Base-by-base conservation (phyloP, 2,888 invertebrate species). In the Drosophila emarginata region DNA sequence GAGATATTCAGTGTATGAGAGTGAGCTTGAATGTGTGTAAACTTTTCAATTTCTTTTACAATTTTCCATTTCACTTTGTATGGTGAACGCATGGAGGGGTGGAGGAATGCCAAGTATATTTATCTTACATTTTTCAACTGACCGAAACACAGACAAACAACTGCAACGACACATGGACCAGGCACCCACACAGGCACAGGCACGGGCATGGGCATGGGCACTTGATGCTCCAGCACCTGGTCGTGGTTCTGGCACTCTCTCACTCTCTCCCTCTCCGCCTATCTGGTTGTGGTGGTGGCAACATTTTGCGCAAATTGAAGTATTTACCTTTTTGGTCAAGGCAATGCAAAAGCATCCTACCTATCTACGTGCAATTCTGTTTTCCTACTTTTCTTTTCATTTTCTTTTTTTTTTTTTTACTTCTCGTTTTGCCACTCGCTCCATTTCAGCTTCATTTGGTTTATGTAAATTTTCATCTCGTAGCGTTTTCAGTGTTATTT, bases 261-360 rank as follows among this genome's bases (percentile, higher is more conserved):
- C 32, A 9, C 32, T 53, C 39, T 26, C 52, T 15, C 32, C 4
- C 9, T 32, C 11, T 32, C 32, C 2, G 9, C 9, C 32, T 32
- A 32, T 32, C 9, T 9, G 32, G 7, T 2, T 32, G 32, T 32
- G 32, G 40, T 58, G 40, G 50, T 65, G 70, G 52, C 63, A 78
- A 78, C 78, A 82, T 80, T 82, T 85, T 85, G 83, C 59, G 68
- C 72, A 85, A 82, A 81, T 82, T 81, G 78, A 80, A 85, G 83
- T 85, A 85, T 82, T 85, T 80, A 85, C 86, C 70, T 70, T 77
- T 73, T 79, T 72, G 78, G 80, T 77, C 69, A 73, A 70, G 74
- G 69, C 69, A 74, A 71, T 53, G 52, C 39, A 72, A 60, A 64
- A 64, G 45, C 12, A 45, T 45, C 45, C 45, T 45, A 45, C 45